A percentile compares a stretch with the other conserved stretches of the same genome.
phyloP scores from a whole-genome alignment of 2,888 invertebrate genomes.

The Nemurella pictetii region DNA sequence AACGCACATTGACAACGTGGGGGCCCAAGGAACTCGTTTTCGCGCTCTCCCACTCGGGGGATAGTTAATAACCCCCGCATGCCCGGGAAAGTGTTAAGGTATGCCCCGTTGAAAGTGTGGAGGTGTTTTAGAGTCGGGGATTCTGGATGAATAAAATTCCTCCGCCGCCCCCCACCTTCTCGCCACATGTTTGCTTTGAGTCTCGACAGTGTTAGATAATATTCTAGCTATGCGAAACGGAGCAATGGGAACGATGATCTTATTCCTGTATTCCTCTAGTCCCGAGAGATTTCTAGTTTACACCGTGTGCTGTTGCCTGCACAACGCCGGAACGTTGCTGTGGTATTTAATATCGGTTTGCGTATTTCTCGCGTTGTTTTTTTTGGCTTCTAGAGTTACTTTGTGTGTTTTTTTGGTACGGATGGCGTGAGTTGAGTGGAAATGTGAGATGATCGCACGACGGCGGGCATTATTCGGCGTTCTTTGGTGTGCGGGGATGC shows the following conservation, averaged over 20 bases:
- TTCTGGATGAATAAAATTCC: background rate
- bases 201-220: background rate
- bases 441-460: background rate
- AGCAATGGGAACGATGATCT: background rate
- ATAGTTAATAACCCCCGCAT: background rate
- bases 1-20: background rate
- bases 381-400: background rate
- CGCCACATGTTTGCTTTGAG: background rate
- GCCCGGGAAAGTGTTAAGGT: background rate
- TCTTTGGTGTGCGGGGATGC: background rate
- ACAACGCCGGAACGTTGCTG: background rate
- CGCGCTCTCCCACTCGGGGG: background rate
- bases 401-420: background rate
- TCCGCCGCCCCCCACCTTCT: background rate
- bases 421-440: background rate
- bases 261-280: background rate
- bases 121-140: background rate
- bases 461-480: background rate
- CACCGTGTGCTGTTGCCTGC: too few species aligned
- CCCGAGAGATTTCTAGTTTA: background rate
- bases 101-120: background rate
- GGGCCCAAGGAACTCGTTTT: background rate
- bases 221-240: background rate
- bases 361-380: background rate
- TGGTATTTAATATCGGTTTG: background rate